These are phyloP conservation scores for Amphibalanus amphitrite DNA, from an alignment of 1,140 invertebrate genomes.

Conservation along the genomic window DNA sequence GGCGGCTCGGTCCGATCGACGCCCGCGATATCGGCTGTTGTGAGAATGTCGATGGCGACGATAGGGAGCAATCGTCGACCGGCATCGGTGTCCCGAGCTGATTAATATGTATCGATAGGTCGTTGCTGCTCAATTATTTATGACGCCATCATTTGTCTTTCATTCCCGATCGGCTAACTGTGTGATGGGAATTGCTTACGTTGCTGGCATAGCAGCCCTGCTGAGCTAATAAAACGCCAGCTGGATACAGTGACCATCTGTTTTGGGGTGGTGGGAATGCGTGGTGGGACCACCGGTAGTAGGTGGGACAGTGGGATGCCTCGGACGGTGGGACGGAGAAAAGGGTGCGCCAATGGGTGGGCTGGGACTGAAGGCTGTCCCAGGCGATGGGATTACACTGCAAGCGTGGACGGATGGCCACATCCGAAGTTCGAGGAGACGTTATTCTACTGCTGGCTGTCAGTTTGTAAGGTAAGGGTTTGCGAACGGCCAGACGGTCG, in stretches of 20 bases:
- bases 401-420: no score
- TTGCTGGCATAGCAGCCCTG: background rate
- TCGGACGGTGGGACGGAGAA: no score
- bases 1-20: background rate
- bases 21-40: background rate
- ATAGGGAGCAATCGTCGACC: background rate
- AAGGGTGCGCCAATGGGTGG: no score
- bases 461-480: no score
- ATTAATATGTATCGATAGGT: background rate
- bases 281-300: no score
- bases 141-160: conserved; percentile 1
- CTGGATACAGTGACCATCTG: background rate
- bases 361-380: no score
- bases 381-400: no score
- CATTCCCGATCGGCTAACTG: background rate
- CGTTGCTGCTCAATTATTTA: background rate
- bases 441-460: no score
- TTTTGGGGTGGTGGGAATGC: no score
- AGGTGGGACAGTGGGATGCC: no score
- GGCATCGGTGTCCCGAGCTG: background rate
- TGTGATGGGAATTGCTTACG: background rate
- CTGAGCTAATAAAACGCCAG: background rate
- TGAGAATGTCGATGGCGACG: background rate
- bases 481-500: no score
- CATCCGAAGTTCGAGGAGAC: no score